Conservation (phyloP, 2,113 vertebrate species). For the Pygoscelis antarcticus region DNA sequence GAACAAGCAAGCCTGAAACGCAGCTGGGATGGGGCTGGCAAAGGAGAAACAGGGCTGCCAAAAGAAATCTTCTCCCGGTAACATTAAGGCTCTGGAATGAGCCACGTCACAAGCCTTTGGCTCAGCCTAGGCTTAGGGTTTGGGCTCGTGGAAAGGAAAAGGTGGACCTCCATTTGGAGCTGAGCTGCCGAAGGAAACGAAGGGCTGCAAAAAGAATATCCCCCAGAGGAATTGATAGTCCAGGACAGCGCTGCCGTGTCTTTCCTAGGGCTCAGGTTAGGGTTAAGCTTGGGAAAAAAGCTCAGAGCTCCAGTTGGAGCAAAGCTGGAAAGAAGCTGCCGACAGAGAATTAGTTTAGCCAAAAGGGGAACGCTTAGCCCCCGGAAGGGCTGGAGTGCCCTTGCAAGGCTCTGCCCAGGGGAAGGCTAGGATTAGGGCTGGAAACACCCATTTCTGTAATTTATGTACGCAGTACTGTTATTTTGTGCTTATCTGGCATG, state of each 20-base stretch:
- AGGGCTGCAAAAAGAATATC: not conserved
- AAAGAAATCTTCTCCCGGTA: not conserved
- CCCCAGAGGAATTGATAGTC: accelerated
- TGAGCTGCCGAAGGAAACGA: not conserved
- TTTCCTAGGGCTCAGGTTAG: not conserved
- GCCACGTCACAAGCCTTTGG: not conserved
- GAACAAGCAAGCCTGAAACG: not conserved
- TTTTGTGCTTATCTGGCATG: not conserved
- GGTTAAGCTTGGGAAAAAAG: not conserved
- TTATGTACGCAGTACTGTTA: accelerated
- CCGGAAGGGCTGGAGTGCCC: not conserved
- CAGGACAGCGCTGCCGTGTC: not conserved
- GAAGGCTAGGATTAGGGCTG: not conserved
- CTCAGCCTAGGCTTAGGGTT: not conserved
- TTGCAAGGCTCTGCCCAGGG: too few relatives aligned
- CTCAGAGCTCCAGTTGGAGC: not conserved
- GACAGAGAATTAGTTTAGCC: accelerated
- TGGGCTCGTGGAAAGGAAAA: not conserved
- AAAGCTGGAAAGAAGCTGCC: not conserved
- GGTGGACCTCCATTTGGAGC: not conserved
- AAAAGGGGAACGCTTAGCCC: not conserved
- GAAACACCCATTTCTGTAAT: not conserved
- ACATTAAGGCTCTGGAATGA: not conserved
- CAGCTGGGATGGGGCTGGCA: not conserved
- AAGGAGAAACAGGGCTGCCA: not conserved